Base-by-base conservation (phyloP, 2,113 vertebrate genomes). In the Paedocypris sp. region DNA sequence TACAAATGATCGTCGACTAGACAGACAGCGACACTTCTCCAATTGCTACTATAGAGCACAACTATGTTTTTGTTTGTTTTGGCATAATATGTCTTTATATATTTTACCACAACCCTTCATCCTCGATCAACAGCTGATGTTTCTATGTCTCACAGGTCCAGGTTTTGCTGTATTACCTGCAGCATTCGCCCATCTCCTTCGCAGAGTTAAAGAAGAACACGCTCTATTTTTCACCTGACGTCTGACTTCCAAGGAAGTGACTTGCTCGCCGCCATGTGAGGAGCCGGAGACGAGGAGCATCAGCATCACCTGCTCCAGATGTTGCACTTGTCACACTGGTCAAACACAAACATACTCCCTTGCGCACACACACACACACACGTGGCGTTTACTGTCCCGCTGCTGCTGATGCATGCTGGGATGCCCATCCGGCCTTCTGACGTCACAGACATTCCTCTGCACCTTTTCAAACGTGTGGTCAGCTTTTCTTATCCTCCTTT, bases 81-180 rank as follows among this genome's bases (percentile, higher is more conserved):
- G n/a, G n/a, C n/a, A n/a, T n/a, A n/a, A n/a, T n/a, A n/a, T n/a
- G n/a, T n/a, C n/a, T n/a, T n/a, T n/a, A n/a, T n/a, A n/a, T n/a
- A n/a, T n/a, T n/a, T n/a, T n/a, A n/a, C n/a, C n/a, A n/a, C n/a
- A n/a, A 31, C 6, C 51, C 18, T 4, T 23, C 4, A 3, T 20
- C 10, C 16, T 26, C 15, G n/a, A n/a, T n/a, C n/a, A n/a, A n/a
- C n/a, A n/a, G n/a, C n/a, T n/a, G n/a, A n/a, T n/a, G n/a, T n/a
- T 3, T 19, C 23, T 73, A 6, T 54, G 23, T 31, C 9, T 5
- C 5, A 12, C 70, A 98, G 94, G 94, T 99, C 66, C 95, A 99
- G 76, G 95, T 99, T 69, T 86, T 99, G 61, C 90, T 99, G 42
- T 99, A 99, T 77, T 99, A 98, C 84, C 78, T 99, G 83, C 95